Conservation (phyloP, 2,888 invertebrate genomes). For the Caenorhabditis uteleia region DNA sequence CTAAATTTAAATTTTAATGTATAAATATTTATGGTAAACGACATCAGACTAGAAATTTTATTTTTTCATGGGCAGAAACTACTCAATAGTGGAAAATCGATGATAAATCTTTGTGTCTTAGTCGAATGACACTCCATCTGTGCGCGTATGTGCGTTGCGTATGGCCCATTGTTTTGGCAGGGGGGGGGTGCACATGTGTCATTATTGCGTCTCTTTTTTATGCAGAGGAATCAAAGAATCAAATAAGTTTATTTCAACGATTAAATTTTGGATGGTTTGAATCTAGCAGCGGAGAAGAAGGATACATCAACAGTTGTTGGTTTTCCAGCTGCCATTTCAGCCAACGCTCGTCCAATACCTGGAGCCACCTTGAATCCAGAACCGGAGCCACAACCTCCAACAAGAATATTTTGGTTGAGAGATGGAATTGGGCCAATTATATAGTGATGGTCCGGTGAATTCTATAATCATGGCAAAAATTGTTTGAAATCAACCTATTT, state of each 20-base stretch:
- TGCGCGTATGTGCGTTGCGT: too few species aligned
- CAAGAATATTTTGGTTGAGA: slow-evolving; percentile 50
- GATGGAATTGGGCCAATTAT: slow-evolving; percentile 42
- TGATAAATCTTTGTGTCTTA: too few species aligned
- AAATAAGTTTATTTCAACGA: not conserved
- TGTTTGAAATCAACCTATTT: not conserved
- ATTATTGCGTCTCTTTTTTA: too few species aligned
- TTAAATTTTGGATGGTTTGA: not conserved
- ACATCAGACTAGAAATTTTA: too few species aligned
- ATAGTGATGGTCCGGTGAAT: slow-evolving; percentile 46
- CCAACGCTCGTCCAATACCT: slow-evolving; percentile 46
- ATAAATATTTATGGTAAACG: too few species aligned
- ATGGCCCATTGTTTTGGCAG: too few species aligned
- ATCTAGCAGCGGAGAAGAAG: slow-evolving; percentile 30
- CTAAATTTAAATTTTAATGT: too few species aligned
- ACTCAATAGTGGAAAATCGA: too few species aligned
- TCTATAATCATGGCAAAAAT: not conserved
- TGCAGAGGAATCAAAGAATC: not conserved
- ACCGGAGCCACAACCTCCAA: slow-evolving; percentile 64
- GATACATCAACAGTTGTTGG: slow-evolving; percentile 47
- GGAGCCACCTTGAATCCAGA: slow-evolving; percentile 66
- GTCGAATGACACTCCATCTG: too few species aligned
- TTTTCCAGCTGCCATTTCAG: slow-evolving; percentile 41
- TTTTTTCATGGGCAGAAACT: too few species aligned
- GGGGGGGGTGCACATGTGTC: too few species aligned